These are phyloP conservation scores for Pipistrellus kuhlii DNA, from an alignment of 2,797 vertebrate genomes.

Conservation along the genomic window DNA sequence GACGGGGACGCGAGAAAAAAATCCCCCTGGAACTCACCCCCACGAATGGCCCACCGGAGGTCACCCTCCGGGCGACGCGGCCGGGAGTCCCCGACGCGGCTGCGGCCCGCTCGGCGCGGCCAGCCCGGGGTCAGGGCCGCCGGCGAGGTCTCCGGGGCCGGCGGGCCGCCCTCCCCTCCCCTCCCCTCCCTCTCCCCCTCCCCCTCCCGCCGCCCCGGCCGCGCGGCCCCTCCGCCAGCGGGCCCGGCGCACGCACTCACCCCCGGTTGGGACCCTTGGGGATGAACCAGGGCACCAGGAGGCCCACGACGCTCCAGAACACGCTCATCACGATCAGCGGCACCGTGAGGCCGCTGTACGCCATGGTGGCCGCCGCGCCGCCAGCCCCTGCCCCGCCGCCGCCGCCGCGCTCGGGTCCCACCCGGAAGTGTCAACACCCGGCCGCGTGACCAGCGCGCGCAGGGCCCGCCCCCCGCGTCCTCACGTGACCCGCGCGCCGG, in stretches of 20 bases:
- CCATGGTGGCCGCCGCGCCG: slow-evolving; percentile 86
- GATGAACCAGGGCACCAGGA: slow-evolving; percentile 94
- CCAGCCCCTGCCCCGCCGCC: rapidly evolving
- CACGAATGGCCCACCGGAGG: background rate
- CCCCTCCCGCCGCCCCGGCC: background rate
- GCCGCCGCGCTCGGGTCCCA: rapidly evolving
- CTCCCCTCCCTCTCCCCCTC: background rate
- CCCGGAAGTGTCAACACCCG: slow-evolving; percentile 71
- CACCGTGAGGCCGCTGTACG: slow-evolving; percentile 90
- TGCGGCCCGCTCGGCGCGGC: background rate
- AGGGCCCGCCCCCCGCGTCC: background rate
- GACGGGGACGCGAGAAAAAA: background rate
- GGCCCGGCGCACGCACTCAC: slow-evolving; percentile 88
- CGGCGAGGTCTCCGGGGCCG: background rate
- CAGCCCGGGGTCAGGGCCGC: background rate
- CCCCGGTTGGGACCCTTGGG: slow-evolving; percentile 97
- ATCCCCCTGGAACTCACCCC: background rate
- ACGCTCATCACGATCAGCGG: slow-evolving; percentile 94
- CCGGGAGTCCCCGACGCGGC: background rate
- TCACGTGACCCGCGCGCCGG: background rate
- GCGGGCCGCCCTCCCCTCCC: background rate
- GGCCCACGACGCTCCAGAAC: slow-evolving; percentile 95
- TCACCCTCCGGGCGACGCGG: background rate
- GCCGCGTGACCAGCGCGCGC: slow-evolving; percentile 55
- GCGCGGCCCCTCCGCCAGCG: background rate